phyloP scores from a whole-genome alignment of 2,888 invertebrate species.

The Mycalesis mineus region DNA sequence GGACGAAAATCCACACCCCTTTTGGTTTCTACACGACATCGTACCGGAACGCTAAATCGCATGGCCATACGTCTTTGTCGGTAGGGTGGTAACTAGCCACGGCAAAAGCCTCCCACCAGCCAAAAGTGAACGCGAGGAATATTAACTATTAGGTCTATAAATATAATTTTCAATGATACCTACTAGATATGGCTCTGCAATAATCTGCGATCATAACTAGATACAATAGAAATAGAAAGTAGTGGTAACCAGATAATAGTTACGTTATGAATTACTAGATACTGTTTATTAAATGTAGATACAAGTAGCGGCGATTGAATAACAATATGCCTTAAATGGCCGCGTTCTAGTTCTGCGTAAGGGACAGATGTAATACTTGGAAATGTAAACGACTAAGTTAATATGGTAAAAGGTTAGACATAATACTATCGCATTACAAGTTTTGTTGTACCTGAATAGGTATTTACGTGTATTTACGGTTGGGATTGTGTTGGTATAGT shows the following conservation, averaged over 20 bases:
- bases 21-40: too few relatives aligned
- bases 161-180: too few relatives aligned
- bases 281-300: background rate
- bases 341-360: constrained; percentile 20
- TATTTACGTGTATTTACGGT: background rate
- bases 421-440: constrained; percentile 5
- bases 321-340: constrained; percentile 18
- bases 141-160: too few relatives aligned
- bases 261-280: background rate
- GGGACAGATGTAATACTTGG: constrained; percentile 19
- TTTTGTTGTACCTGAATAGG: background rate
- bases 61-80: too few relatives aligned
- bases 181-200: too few relatives aligned
- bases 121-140: too few relatives aligned
- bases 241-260: background rate
- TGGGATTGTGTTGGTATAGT: too few relatives aligned
- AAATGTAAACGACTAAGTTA: constrained; percentile 17
- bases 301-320: constrained; percentile 16
- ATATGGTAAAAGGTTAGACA: constrained; percentile 14
- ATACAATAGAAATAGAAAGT: background rate
- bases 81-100: too few relatives aligned
- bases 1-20: too few relatives aligned
- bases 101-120: too few relatives aligned
- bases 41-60: too few relatives aligned
- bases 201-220: background rate